Conservation (phyloP, 1,140 invertebrate species). For the Argopecten irradians region DNA sequence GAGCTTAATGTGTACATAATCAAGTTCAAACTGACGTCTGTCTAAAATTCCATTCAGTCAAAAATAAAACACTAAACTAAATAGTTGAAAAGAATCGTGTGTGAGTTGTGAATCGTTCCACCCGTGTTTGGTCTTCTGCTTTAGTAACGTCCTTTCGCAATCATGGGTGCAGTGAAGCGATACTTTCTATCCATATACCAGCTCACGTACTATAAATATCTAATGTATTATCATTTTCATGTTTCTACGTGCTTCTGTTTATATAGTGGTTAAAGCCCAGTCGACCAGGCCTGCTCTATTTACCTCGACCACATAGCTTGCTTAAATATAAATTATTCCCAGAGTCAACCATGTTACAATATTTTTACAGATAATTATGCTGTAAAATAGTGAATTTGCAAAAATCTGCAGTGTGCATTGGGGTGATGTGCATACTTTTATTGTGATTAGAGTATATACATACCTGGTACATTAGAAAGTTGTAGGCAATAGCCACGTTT, state of each 20-base stretch:
- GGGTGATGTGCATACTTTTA: neutral
- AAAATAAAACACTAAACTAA: neutral
- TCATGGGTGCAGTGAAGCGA: neutral
- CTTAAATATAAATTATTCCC: neutral
- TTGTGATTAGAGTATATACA: neutral
- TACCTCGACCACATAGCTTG: neutral
- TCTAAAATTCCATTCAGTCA: neutral
- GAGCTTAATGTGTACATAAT: neutral
- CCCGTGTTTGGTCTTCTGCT: neutral
- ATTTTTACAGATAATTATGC: neutral
- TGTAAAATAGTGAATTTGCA: neutral
- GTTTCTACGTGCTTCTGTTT: neutral
- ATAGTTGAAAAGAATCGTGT: neutral
- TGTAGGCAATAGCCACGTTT: neutral
- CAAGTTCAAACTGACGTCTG: neutral
- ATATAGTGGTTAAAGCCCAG: neutral
- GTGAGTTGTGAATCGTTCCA: neutral
- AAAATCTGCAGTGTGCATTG: neutral
- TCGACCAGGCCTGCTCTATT: neutral
- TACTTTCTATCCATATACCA: neutral
- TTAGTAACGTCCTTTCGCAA: neutral
- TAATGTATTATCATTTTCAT: neutral
- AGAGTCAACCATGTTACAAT: neutral
- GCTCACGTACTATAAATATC: neutral
- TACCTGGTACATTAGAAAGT: neutral